Base-by-base conservation (phyloP, 2,797 vertebrate species). In the Leptatherina wallacei region DNA sequence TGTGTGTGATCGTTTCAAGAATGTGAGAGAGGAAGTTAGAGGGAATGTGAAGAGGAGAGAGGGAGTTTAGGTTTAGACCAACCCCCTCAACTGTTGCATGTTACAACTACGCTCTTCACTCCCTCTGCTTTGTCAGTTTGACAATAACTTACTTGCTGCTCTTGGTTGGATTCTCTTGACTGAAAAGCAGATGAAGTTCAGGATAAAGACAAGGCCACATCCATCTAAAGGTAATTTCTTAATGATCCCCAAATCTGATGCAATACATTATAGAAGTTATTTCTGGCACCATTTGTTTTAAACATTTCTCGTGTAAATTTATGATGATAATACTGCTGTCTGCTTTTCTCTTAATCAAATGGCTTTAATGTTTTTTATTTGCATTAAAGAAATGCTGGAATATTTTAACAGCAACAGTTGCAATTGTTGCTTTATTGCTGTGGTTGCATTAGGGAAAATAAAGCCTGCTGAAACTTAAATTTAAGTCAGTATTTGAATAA, bases 31-130 rank as follows among this genome's bases (percentile, higher is more conserved):
- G 73, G n/a, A 42, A 75, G 73, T 66, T 33, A 16, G 49, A 60
- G 66, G 40, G 33, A 68, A 40, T n/a, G 35, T 56, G 71, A 71
- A 14, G 75, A 4, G 73, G 74, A 55, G 70, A 65, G 61, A 47
- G 52, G 14, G 47, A 33, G 61, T 70, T 51, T 36, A 12, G 35
- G 51, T 51, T 80, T 64, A 82, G 87, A 80, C 87, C 92, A 77
- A 55, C 90, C 93, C 90, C 83, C 82, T 68, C 3, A 79, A 82
- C 78, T 51, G 71, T 62, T 85, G 82, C 83, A 80, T 88, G 89
- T 85, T 89, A 88, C 51, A 85, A 77, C 85, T 77, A 47, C 77
- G 64, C 51, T 79, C 76, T 84, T 73, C 75, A 65, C 76, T 85
- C 78, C 56, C 65, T 73, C 71, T 78, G 69, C 65, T 52, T 63